Evolutionary conservation across 2,888 invertebrate species (phyloP).

Genomic region (Maniola hyperantus): DNA sequence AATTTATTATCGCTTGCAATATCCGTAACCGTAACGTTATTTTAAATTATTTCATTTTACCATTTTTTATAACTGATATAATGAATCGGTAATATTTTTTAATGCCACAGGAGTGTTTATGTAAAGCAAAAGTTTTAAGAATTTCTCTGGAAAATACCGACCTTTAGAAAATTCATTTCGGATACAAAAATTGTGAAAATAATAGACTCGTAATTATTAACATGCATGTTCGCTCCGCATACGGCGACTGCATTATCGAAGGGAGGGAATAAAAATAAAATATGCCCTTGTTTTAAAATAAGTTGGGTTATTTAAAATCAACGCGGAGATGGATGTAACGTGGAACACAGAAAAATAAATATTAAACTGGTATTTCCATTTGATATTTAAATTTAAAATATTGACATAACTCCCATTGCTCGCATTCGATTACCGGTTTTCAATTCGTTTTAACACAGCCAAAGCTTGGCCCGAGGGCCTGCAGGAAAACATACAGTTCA

Average conservation of each 20-base stretch:
- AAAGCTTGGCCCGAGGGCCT: constrained; percentile 69
- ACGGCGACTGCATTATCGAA: constrained; percentile 25
- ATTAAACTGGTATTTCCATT: constrained; percentile 64
- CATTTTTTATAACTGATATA: not conserved
- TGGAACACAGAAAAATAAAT: constrained; percentile 63
- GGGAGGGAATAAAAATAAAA: constrained; percentile 42
- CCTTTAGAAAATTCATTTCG: not conserved
- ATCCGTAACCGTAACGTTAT: constrained; percentile 1
- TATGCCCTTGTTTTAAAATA: constrained; percentile 47
- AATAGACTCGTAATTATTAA: constrained; percentile 4
- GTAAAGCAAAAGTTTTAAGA: not conserved
- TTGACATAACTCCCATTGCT: constrained; percentile 75
- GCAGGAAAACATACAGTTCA: constrained; percentile 71
- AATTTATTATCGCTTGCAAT: constrained; percentile 15
- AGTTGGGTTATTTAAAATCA: constrained; percentile 54
- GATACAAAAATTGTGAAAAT: not conserved
- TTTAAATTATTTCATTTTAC: not conserved
- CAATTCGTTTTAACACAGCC: constrained; percentile 77
- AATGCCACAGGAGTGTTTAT: not conserved
- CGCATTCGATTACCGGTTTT: constrained; percentile 80
- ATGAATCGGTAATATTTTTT: not conserved
- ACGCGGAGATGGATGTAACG: constrained; percentile 59
- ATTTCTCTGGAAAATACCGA: not conserved
- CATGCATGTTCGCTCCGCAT: constrained; percentile 20
- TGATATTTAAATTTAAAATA: constrained; percentile 79